A percentile compares a stretch with the other conserved stretches of the same genome.
phyloP scores from a whole-genome alignment of 2,888 invertebrate species.

The Azorinus chamasolen region DNA sequence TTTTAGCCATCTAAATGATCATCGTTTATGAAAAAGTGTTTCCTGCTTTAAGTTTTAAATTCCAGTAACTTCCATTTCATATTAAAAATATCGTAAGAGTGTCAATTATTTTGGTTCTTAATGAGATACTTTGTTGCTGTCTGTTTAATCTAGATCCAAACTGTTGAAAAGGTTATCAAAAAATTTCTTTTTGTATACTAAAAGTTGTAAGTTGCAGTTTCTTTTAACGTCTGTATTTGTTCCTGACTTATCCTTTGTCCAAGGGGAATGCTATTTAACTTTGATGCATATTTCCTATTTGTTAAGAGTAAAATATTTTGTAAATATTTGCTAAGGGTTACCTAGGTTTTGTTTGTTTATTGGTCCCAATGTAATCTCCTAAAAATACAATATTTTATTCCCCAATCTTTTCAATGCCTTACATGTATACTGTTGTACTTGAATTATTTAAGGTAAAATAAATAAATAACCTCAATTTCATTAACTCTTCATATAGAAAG shows the following conservation, averaged over 20 bases:
- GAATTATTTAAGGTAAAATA: slow-evolving; percentile 39
- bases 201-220: too few relatives aligned
- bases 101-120: too few relatives aligned
- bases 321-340: slow-evolving; percentile 55
- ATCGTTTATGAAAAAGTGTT: too few relatives aligned
- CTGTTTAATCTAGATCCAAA: too few relatives aligned
- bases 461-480: slow-evolving; percentile 49
- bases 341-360: slow-evolving; percentile 56
- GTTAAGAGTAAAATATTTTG: slow-evolving; percentile 40
- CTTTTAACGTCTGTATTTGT: not conserved
- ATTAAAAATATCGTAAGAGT: too few relatives aligned
- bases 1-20: not conserved
- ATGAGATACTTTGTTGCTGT: too few relatives aligned
- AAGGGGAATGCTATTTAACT: not conserved
- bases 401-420: not conserved
- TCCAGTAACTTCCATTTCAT: too few relatives aligned
- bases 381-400: slow-evolving; percentile 20
- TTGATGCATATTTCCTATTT: slow-evolving; percentile 43
- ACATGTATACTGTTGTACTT: too few relatives aligned
- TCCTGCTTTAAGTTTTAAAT: too few relatives aligned
- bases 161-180: too few relatives aligned
- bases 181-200: too few relatives aligned
- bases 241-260: not conserved
- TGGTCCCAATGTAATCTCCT: slow-evolving; percentile 43
- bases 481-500: too few relatives aligned